phyloP scores from a whole-genome alignment of 1,140 invertebrate genomes.

The Drosophila fuyamai region DNA sequence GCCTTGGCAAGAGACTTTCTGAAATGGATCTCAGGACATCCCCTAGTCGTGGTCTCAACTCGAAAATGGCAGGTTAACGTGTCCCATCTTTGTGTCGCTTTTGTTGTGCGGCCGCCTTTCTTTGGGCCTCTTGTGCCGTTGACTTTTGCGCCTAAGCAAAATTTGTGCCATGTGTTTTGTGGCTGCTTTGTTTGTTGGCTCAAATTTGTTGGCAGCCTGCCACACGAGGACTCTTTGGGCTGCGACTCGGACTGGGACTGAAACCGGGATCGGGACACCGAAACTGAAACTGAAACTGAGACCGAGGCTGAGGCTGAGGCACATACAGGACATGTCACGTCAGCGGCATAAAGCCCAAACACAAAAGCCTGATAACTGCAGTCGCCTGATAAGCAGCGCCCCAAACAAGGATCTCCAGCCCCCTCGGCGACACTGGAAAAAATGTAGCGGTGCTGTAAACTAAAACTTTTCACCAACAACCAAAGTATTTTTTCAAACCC shows the following conservation, averaged over 20 bases:
- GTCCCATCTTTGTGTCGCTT: constrained; percentile 38
- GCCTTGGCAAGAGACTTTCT: neutral
- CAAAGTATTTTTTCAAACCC: too few relatives aligned
- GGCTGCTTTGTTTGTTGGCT: constrained; percentile 42
- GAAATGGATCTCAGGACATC: constrained; percentile 5
- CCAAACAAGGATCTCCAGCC: constrained; percentile 18
- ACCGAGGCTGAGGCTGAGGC: constrained; percentile 1
- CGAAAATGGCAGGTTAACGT: constrained; percentile 8
- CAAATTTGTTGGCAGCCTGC: constrained; percentile 58
- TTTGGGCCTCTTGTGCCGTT: constrained; percentile 51
- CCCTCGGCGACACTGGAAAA: constrained; percentile 12
- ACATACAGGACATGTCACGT: constrained; percentile 75
- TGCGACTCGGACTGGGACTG: constrained; percentile 10
- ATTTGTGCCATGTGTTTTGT: constrained; percentile 57
- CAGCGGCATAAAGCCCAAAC: constrained; percentile 67
- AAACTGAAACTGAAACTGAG: constrained; percentile 25
- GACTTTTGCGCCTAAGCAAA: constrained; percentile 51
- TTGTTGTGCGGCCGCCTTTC: constrained; percentile 37
- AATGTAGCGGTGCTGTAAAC: neutral
- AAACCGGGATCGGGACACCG: neutral
- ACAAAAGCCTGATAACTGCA: constrained; percentile 76
- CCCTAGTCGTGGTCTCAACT: neutral
- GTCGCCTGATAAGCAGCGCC: constrained; percentile 62
- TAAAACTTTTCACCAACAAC: too few relatives aligned
- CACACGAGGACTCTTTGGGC: constrained; percentile 42